Evolutionary conservation across 2,113 vertebrate genomes (phyloP).

Genomic region (Sinocyclocheilus rhinocerous): DNA sequence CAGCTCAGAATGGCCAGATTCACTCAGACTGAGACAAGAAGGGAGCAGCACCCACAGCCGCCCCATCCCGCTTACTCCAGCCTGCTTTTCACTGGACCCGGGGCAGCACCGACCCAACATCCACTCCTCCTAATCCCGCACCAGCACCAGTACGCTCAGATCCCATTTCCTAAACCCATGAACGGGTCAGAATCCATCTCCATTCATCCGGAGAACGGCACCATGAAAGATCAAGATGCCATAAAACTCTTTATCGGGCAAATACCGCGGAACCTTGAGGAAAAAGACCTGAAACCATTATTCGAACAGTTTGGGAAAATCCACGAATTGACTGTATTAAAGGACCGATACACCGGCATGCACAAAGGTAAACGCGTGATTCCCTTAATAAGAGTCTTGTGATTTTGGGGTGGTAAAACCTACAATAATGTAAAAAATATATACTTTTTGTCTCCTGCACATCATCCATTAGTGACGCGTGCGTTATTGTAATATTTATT

Average conservation of each 20-base stretch:
- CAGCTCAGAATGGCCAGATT: conserved; percentile 94
- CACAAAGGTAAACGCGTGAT: conserved; percentile 89
- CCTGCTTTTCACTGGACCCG: conserved; percentile 79
- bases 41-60: conserved; percentile 80
- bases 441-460: background rate
- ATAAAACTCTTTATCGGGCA: conserved; percentile 99
- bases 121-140: conserved; percentile 76
- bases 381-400: background rate
- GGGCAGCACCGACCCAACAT: conserved; percentile 74
- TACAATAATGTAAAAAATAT: background rate
- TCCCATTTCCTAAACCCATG: conserved; percentile 89
- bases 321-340: conserved; percentile 97
- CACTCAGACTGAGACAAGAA: conserved; percentile 90
- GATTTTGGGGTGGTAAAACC: background rate
- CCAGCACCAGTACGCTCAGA: conserved; percentile 84
- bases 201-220: conserved; percentile 87
- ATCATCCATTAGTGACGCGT: background rate
- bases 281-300: conserved; percentile 94
- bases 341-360: conserved; percentile 98
- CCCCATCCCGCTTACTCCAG: conserved; percentile 76
- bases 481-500: conserved; percentile 3
- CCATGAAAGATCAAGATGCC: conserved; percentile 97
- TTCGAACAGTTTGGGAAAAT: conserved; percentile 99
- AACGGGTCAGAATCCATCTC: conserved; percentile 91
- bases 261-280: conserved; percentile 96